Conservation (phyloP, 2,797 vertebrate species). For the Ctenopoma multispine region DNA sequence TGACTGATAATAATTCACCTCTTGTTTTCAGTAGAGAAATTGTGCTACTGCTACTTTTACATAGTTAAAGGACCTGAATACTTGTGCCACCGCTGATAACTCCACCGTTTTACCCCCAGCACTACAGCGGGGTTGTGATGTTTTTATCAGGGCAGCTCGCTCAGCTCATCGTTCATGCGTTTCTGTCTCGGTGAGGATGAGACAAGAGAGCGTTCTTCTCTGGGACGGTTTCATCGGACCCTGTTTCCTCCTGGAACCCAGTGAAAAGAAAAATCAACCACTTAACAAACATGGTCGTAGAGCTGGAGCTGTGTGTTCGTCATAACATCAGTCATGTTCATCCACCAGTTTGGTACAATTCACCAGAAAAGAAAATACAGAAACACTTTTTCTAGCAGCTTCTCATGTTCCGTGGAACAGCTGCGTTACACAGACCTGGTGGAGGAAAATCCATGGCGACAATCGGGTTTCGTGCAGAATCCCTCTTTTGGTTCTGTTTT, state of each 20-base stretch:
- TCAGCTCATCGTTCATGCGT: no score
- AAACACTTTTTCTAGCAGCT: neutral
- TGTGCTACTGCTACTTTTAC: neutral
- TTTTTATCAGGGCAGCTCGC: no score
- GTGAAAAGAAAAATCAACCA: neutral
- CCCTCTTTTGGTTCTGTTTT: constrained; percentile 21
- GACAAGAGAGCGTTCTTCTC: neutral
- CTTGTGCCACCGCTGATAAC: neutral
- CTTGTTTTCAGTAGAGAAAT: no score
- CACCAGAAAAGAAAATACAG: neutral
- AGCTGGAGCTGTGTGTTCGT: constrained; percentile 7
- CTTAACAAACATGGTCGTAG: neutral
- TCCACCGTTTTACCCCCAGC: no score
- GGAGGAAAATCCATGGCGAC: constrained; percentile 3
- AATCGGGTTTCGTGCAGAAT: constrained; percentile 30
- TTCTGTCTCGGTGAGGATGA: neutral
- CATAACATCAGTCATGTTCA: neutral
- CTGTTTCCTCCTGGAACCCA: neutral
- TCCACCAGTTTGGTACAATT: constrained; percentile 6
- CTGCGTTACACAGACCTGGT: neutral
- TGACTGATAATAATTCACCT: no score
- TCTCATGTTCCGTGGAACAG: no score
- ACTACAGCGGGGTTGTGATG: no score
- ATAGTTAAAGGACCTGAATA: neutral
- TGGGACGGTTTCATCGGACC: neutral